A percentile compares a stretch with the other conserved stretches of the same genome.
phyloP scores from a whole-genome alignment of 2,113 vertebrate species.

The Apodemus sylvaticus region DNA sequence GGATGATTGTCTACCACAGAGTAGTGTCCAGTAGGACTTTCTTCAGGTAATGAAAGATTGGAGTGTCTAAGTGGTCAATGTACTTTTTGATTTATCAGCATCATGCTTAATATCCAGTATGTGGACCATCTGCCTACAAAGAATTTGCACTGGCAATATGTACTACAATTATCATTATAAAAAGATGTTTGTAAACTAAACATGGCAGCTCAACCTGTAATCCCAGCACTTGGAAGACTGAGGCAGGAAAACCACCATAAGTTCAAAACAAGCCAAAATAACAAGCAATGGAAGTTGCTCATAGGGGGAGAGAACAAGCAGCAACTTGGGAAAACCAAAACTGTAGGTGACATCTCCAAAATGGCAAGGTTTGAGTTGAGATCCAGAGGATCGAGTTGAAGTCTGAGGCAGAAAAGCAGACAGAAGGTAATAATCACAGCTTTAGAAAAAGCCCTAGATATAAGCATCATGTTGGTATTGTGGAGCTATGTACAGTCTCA shows the following conservation, averaged over 20 bases:
- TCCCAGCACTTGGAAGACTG: neutral
- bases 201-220: no score
- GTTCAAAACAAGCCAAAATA: neutral
- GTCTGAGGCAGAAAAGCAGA: neutral
- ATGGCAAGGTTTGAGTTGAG: neutral
- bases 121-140: neutral
- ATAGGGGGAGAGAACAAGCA: neutral
- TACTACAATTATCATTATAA: neutral
- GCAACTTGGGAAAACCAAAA: neutral
- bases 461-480: rapidly evolving
- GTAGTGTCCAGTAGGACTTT: neutral
- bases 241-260: neutral
- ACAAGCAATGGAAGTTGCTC: neutral
- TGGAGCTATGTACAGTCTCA: neutral
- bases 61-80: neutral
- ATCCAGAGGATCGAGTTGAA: neutral
- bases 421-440: neutral
- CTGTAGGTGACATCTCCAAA: neutral
- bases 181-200: neutral
- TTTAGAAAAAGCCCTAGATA: neutral
- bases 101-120: conserved; percentile 14
- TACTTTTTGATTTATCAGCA: neutral
- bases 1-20: neutral
- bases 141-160: neutral
- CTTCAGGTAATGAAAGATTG: neutral